Percentiles rank a stretch among this genome's conserved stretches.
phyloP scores from a whole-genome alignment of 37 sponge, comb jelly and placozoan genomes.

The Aplysina aerophoba region DNA sequence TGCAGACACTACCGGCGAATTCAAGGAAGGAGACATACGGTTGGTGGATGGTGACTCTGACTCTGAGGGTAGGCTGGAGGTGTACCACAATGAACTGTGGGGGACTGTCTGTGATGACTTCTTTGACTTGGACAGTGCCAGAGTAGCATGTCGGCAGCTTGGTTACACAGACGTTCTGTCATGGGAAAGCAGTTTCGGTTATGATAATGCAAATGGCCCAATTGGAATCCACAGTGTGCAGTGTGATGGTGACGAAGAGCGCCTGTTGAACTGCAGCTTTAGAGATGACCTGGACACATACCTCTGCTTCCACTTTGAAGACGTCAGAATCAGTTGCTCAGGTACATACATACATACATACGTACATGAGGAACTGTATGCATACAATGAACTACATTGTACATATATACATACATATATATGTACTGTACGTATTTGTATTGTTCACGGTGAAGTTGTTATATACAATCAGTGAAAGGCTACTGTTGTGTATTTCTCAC shows the following conservation, averaged over 20 bases:
- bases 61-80: slow-evolving; percentile 44
- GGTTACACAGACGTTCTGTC: slow-evolving; percentile 9
- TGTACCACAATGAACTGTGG: slow-evolving; percentile 44
- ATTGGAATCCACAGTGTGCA: slow-evolving; percentile 43
- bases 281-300: slow-evolving; percentile 9
- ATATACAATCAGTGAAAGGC: not conserved
- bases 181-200: not conserved
- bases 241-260: slow-evolving; percentile 34
- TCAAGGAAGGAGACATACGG: not conserved
- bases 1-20: not conserved
- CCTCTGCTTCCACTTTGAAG: slow-evolving; percentile 46
- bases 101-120: slow-evolving; percentile 56
- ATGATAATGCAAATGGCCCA: slow-evolving; percentile 17
- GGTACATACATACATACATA: not conserved
- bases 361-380: not conserved
- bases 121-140: slow-evolving; percentile 23
- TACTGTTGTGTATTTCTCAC: not conserved
- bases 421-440: not conserved
- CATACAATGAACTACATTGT: not conserved
- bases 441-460: not conserved
- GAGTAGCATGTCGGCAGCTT: slow-evolving; percentile 48
- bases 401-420: not conserved
- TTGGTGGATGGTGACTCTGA: slow-evolving; percentile 23
- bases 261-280: slow-evolving; percentile 13
- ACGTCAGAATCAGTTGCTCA: slow-evolving; percentile 27